phyloP scores from a whole-genome alignment of 1,140 invertebrate species.

The Littorina saxatilis region DNA sequence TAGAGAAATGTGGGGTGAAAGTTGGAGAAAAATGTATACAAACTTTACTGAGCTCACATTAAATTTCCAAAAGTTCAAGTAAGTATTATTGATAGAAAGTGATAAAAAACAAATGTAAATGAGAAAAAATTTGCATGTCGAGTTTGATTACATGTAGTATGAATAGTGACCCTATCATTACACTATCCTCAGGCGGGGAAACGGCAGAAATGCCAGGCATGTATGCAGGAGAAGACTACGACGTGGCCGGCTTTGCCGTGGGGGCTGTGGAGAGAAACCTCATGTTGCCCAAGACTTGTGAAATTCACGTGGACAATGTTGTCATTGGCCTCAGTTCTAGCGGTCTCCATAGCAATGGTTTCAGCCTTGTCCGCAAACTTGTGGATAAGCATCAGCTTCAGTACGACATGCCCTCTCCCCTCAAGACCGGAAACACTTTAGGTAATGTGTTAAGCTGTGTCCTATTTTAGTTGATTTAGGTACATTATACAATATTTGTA shows the following conservation, averaged over 20 bases:
- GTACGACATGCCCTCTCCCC: constrained; percentile 86
- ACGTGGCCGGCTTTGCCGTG: constrained; percentile 96
- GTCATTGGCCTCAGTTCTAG: constrained; percentile 90
- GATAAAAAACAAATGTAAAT: too few species aligned
- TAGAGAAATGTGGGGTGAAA: too few species aligned
- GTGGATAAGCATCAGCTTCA: constrained; percentile 82
- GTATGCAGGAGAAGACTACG: constrained; percentile 90
- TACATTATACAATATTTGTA: too few species aligned
- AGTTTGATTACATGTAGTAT: too few species aligned
- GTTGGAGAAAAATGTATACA: too few species aligned
- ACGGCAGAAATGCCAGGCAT: constrained; percentile 98
- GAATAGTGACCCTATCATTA: too few species aligned
- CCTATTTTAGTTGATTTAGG: too few species aligned
- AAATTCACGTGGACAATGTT: constrained; percentile 86
- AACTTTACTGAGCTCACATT: too few species aligned
- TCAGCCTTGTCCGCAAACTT: constrained; percentile 93
- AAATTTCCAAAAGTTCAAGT: too few species aligned
- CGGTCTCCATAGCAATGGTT: constrained; percentile 97
- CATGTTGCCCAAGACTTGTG: constrained; percentile 84
- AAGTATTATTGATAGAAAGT: too few species aligned
- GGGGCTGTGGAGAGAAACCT: constrained; percentile 89
- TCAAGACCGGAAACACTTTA: constrained; percentile 80
- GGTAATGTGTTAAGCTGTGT: constrained; percentile 72
- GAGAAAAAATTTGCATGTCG: too few species aligned
- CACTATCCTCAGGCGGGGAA: constrained; percentile 86